Base-by-base conservation (phyloP, 2,888 invertebrate genomes). In the Rhodophaea formosa region DNA sequence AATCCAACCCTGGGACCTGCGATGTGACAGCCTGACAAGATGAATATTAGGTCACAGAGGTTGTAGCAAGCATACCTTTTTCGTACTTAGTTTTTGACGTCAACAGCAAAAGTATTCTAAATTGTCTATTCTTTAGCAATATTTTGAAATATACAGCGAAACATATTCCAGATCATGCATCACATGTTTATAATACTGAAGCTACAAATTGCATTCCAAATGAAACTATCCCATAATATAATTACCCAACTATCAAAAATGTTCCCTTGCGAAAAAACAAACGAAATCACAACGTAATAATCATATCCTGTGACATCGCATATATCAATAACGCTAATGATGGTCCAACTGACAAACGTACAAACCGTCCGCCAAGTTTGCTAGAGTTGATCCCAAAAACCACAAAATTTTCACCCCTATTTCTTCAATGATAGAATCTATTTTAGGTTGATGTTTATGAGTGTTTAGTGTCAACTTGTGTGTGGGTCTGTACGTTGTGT, bases 261-360 rank as follows among this genome's bases (percentile, higher is more conserved):
- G 58, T 60, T 58, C 58, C 59, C 53, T 53, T 10, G 46, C 44
- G 49, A 54, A 59, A 59, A 57, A 63, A 56, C 30, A 57, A 65
- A 64, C 59, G 39, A 62, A 65, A 63, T 61, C 57, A 69, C 63
- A 65, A 64, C 61, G 63, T 68, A 69, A 70, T 69, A 68, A 68
- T 70, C 67, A 71, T 72, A 73, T 74, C 62, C 63, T 68, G 63
- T 72, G 63, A 71, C 74, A 71, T 71, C 67, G 77, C 66, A 84
- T 86, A 83, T 80, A 85, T 87, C 84, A 84, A 79, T 80, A 75
- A 70, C 51, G 71, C 74, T 87, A 88, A 88, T 86, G 88, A 84
- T 78, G 66, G 76, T 74, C 74, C 74, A 70, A 69, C 75, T 82
- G 78, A 76, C 74, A 72, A 75, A 64, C 63, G 64, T 80, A 82